phyloP scores from a whole-genome alignment of 1,140 invertebrate genomes.

The Nylanderia fulva region DNA sequence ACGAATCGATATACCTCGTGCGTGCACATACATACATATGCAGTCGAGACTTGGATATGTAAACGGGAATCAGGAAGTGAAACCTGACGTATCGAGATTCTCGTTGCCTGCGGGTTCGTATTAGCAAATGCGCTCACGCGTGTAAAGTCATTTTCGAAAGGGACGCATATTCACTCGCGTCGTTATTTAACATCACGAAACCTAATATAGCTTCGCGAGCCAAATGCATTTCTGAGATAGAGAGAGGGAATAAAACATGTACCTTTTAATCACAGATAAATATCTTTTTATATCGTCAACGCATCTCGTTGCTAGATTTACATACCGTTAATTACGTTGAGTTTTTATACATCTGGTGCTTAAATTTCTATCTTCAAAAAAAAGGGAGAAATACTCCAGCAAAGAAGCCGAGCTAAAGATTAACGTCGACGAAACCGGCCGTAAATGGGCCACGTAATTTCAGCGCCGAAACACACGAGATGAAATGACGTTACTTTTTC shows the following conservation, averaged over 20 bases:
- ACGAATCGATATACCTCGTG: constrained; percentile 43
- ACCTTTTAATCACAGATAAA: background rate
- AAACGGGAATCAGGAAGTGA: constrained; percentile 52
- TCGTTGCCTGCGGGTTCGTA: background rate
- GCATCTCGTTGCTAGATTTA: background rate
- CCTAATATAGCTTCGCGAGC: background rate
- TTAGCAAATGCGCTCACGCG: background rate
- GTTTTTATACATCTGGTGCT: background rate
- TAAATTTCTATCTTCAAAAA: background rate
- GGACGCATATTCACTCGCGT: background rate
- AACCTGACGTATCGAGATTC: constrained; percentile 33
- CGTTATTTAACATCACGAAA: background rate
- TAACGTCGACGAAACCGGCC: background rate
- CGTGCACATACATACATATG: background rate
- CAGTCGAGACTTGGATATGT: constrained; percentile 31
- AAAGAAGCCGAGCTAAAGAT: background rate
- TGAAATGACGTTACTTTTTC: constrained; percentile 20
- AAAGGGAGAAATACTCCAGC: background rate
- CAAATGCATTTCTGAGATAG: too few species aligned
- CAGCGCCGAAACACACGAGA: background rate
- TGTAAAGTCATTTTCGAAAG: background rate
- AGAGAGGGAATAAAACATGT: background rate
- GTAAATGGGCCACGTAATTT: background rate
- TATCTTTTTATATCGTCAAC: background rate
- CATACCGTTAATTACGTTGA: background rate